phyloP scores from a whole-genome alignment of 2,113 vertebrate species.

The Nothoprocta perdicaria region DNA sequence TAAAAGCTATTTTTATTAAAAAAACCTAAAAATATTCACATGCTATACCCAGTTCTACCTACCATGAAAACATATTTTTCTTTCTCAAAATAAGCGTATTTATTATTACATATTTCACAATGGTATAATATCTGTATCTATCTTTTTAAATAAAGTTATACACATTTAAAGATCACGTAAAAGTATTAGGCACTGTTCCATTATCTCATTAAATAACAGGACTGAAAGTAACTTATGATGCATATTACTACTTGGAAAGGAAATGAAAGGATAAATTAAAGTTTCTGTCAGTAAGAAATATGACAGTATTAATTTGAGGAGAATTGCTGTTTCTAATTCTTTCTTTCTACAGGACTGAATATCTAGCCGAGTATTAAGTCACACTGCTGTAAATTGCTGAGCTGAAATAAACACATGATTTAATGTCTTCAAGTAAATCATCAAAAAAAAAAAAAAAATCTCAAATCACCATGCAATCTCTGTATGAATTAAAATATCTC shows the following conservation, averaged over 20 bases:
- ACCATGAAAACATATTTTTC: not conserved
- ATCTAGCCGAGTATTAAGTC: not conserved
- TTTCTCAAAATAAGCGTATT: not conserved
- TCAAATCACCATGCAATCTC: not conserved
- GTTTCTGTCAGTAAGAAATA: not conserved
- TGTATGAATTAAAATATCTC: not conserved
- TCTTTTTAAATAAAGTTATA: not conserved
- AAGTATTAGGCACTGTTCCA: not conserved
- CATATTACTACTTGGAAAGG: not conserved
- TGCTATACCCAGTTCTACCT: fast-evolving
- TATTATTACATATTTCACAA: not conserved
- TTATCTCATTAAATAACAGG: not conserved
- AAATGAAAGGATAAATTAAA: not conserved
- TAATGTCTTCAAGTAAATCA: not conserved
- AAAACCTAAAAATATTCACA: not conserved
- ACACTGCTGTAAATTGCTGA: not conserved
- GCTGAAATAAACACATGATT: not conserved
- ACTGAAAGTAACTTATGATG: not conserved
- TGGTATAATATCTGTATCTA: not conserved
- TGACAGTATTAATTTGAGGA: not conserved
- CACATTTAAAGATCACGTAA: not conserved
- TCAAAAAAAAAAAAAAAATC: not conserved
- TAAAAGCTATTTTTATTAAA: fast-evolving
- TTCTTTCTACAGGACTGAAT: not conserved
- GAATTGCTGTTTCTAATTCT: fast-evolving